phyloP scores from a whole-genome alignment of 2,113 vertebrate species.

The Nycticorax nycticorax region DNA sequence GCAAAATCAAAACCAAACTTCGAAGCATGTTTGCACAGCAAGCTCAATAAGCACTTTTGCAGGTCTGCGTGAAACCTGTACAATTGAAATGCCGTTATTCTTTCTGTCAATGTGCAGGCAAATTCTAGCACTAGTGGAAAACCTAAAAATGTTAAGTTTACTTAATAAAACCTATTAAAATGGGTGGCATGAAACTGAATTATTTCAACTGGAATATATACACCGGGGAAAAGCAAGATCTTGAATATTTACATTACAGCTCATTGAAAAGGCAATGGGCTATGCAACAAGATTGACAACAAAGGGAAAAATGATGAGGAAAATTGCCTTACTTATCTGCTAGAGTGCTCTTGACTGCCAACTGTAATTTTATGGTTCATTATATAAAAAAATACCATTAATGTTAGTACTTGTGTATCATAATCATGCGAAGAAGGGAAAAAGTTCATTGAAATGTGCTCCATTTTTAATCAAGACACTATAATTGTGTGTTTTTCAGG shows the following conservation, averaged over 20 bases:
- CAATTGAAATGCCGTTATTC: not conserved
- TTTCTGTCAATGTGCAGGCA: not conserved
- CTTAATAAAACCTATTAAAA: conserved; percentile 48
- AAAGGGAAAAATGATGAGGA: conserved; percentile 74
- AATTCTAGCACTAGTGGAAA: not conserved
- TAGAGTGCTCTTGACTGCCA: conserved; percentile 71
- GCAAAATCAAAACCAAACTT: not conserved
- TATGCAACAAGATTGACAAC: conserved; percentile 75
- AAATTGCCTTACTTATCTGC: conserved; percentile 78
- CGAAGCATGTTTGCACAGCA: not conserved
- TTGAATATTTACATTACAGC: conserved; percentile 68
- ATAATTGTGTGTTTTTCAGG: conserved; percentile 70
- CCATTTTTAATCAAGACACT: conserved; percentile 71
- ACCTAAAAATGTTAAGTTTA: not conserved
- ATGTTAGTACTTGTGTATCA: conserved; percentile 64
- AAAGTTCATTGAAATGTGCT: conserved; percentile 51
- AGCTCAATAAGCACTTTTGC: not conserved
- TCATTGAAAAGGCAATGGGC: conserved; percentile 74
- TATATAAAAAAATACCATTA: conserved; percentile 70
- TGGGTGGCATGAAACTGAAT: conserved; percentile 30
- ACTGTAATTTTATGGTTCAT: conserved; percentile 76
- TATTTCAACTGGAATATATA: conserved; percentile 56
- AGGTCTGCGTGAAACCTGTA: not conserved
- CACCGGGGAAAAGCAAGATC: conserved; percentile 26
- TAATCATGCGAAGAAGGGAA: conserved; percentile 53